Evolutionary conservation across 2,797 vertebrate species (phyloP).

Genomic region (Cyprinella venusta): DNA sequence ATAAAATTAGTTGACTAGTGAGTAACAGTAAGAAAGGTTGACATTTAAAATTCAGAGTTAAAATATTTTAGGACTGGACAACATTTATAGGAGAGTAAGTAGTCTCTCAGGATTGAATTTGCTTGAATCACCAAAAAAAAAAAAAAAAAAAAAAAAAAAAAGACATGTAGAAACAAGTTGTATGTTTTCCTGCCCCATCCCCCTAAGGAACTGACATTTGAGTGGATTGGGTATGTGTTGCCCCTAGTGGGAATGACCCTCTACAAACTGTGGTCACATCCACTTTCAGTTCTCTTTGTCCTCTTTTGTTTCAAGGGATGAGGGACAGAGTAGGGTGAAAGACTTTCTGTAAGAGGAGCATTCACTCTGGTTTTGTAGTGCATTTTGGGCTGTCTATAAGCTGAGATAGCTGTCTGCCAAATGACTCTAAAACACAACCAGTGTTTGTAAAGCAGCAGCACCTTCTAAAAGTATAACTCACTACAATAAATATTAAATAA

Average conservation of each 20-base stretch:
- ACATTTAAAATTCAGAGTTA: not conserved
- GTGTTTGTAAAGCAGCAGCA: constrained; percentile 48
- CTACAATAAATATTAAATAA: constrained; percentile 27
- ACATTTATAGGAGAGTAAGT: not conserved
- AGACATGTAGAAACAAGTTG: constrained; percentile 12
- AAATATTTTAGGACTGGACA: not conserved
- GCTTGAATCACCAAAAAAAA: too few species aligned
- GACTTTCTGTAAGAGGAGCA: not conserved
- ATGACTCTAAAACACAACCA: not conserved
- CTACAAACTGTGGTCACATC: constrained; percentile 2
- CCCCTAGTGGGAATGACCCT: constrained; percentile 7
- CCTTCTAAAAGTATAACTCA: constrained; percentile 17
- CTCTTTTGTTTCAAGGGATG: constrained; percentile 38
- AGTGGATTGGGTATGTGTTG: not conserved
- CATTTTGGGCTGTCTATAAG: constrained; percentile 40
- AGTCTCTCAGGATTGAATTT: not conserved
- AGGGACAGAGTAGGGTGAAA: constrained; percentile 26
- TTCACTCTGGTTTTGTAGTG: not conserved
- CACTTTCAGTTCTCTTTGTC: constrained; percentile 4
- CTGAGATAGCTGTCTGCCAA: constrained; percentile 34
- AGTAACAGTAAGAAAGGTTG: not conserved
- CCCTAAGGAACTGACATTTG: not conserved
- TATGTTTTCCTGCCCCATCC: constrained; percentile 8
- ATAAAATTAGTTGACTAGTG: not conserved
- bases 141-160: not conserved